A percentile compares a stretch with the other conserved stretches of the same genome.
These are phyloP conservation scores for Pollenia angustigena DNA, from an alignment of 2,888 invertebrate species.

Conservation along the genomic window DNA sequence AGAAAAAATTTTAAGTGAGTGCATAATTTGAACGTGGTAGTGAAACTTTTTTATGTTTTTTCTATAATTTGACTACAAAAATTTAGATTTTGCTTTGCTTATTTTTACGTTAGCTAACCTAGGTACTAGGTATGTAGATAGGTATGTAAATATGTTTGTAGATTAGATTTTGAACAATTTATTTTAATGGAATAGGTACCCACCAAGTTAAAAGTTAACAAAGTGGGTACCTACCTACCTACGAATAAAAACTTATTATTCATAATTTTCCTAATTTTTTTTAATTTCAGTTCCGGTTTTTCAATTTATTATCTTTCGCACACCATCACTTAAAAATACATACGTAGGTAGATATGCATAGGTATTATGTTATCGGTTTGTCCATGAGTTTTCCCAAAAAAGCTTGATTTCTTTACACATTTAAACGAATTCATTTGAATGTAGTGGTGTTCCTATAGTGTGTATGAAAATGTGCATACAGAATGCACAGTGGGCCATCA, in stretches of 20 bases:
- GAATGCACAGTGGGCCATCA: slow-evolving; percentile 41
- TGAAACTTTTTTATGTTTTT: slow-evolving; percentile 29
- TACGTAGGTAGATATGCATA: not conserved
- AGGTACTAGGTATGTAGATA: not conserved
- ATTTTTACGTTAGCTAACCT: not conserved
- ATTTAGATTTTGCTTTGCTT: slow-evolving; percentile 4
- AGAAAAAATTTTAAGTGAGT: slow-evolving; percentile 29
- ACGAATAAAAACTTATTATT: no score
- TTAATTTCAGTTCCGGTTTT: slow-evolving; percentile 62
- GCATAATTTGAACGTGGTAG: slow-evolving; percentile 46
- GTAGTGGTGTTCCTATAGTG: slow-evolving; percentile 14
- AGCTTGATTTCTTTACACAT: slow-evolving; percentile 30
- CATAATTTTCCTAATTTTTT: not conserved
- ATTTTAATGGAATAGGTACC: no score
- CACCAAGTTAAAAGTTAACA: no score
- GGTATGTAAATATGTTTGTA: not conserved
- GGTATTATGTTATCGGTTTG: not conserved
- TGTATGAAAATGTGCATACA: slow-evolving; percentile 7
- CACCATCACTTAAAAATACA: slow-evolving; percentile 3
- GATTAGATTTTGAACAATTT: not conserved
- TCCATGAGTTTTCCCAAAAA: slow-evolving; percentile 36
- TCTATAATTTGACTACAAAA: not conserved
- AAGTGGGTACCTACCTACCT: no score
- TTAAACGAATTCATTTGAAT: slow-evolving; percentile 16
- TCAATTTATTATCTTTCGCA: slow-evolving; percentile 11